Evolutionary conservation across 2,888 invertebrate genomes (phyloP).

Genomic region (Ennomos quercinarius): DNA sequence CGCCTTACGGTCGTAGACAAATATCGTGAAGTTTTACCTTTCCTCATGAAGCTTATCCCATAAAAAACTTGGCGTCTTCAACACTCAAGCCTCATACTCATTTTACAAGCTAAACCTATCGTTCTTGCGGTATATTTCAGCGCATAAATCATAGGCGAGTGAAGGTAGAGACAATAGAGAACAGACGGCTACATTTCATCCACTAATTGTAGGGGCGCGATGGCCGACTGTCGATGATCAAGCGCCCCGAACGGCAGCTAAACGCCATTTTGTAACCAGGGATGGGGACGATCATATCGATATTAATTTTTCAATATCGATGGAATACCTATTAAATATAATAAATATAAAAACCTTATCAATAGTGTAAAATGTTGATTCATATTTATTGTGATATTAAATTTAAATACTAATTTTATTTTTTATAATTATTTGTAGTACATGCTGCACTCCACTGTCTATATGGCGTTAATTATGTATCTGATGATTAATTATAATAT

Average conservation of each 20-base stretch:
- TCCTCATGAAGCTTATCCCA: no score
- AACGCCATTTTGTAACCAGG: slow-evolving; percentile 62
- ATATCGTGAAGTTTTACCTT: neutral
- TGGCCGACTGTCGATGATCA: slow-evolving; percentile 58
- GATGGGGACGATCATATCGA: slow-evolving; percentile 22
- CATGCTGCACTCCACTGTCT: no score
- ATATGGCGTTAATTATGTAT: no score
- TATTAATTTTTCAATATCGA: slow-evolving; percentile 14
- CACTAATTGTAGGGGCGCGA: slow-evolving; percentile 69
- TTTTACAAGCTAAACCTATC: slow-evolving; percentile 30
- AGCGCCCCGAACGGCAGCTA: slow-evolving; percentile 67
- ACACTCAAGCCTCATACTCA: neutral
- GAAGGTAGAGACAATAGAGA: slow-evolving; percentile 63
- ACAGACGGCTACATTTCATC: slow-evolving; percentile 68
- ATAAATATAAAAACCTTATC: neutral
- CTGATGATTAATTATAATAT: no score
- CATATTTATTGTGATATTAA: no score
- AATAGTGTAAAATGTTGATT: neutral
- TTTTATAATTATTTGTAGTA: no score
- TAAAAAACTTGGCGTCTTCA: no score
- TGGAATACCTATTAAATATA: neutral
- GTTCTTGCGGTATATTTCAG: slow-evolving; percentile 35
- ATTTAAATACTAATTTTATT: no score
- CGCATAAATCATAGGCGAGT: slow-evolving; percentile 51
- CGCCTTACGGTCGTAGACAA: no score